A percentile compares a stretch with the other conserved stretches of the same genome.
Evolutionary conservation across 2,113 vertebrate genomes (phyloP).

Genomic region (Catharus bicknelli): DNA sequence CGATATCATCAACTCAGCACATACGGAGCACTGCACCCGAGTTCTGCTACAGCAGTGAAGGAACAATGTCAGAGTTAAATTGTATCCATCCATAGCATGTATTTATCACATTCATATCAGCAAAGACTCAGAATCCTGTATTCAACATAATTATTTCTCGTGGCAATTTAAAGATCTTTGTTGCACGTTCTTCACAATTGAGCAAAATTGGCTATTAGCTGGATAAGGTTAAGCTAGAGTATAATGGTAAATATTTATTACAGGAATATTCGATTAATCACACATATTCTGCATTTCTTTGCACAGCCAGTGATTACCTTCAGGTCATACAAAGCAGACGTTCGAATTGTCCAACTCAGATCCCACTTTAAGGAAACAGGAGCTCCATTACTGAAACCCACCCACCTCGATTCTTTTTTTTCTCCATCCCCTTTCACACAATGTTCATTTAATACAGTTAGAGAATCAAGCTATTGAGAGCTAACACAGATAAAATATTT

Average conservation of each 20-base stretch:
- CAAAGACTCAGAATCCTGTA: conserved; percentile 52
- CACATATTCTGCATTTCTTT: conserved; percentile 34
- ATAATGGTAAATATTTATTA: conserved; percentile 52
- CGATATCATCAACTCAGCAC: conserved; percentile 72
- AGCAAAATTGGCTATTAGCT: conserved; percentile 51
- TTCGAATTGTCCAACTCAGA: background rate
- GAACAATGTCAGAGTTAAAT: conserved; percentile 65
- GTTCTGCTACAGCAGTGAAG: conserved; percentile 47
- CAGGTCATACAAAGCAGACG: background rate
- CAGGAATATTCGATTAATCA: conserved; percentile 50
- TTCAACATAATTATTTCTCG: conserved; percentile 60
- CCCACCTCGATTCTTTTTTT: background rate
- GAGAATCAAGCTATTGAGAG: background rate
- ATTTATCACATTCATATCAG: conserved; percentile 57
- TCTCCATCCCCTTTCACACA: background rate
- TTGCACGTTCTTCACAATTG: conserved; percentile 35
- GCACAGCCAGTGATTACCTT: conserved; percentile 18
- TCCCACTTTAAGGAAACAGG: conserved; percentile 7
- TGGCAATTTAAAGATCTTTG: conserved; percentile 65
- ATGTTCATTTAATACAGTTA: background rate
- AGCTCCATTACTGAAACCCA: conserved; percentile 1
- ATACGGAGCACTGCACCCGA: conserved; percentile 57
- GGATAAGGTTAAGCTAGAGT: conserved; percentile 52
- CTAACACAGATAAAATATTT: conserved; percentile 28
- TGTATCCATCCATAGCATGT: conserved; percentile 40